Conservation (phyloP, 2,888 invertebrate genomes). For the Drosophila trichaetosa region DNA sequence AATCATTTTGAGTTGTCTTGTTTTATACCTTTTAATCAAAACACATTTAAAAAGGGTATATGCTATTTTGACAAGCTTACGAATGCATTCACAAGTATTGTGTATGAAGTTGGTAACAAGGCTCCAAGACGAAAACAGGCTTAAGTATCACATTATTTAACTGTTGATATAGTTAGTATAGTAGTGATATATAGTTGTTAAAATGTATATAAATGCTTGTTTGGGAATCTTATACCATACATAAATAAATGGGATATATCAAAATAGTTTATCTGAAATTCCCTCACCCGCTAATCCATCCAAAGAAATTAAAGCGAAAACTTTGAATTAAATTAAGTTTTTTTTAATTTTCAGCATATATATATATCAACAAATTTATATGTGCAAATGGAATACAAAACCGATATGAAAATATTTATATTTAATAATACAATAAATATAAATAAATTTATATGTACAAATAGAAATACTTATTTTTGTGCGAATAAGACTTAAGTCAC, state of each 20-base stretch:
- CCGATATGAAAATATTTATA: background rate
- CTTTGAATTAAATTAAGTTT: too few relatives aligned
- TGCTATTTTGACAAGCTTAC: background rate
- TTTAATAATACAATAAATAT: background rate
- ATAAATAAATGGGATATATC: too few relatives aligned
- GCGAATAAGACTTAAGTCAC: background rate
- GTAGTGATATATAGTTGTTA: background rate
- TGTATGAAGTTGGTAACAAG: background rate
- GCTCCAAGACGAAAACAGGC: background rate
- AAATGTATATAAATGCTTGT: background rate
- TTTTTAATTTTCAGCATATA: too few relatives aligned
- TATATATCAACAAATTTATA: background rate
- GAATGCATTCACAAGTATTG: background rate
- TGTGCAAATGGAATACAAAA: background rate
- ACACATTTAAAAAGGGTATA: background rate
- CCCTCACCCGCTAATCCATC: background rate
- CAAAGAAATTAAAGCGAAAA: too few relatives aligned
- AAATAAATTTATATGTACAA: background rate
- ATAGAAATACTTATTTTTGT: background rate
- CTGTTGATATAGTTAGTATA: background rate
- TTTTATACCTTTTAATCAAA: slow-evolving; percentile 30
- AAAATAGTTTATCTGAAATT: too few relatives aligned
- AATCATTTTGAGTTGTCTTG: slow-evolving; percentile 70
- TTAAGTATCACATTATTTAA: background rate
- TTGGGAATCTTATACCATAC: background rate